These are phyloP conservation scores for Amia ocellicauda DNA, from an alignment of 2,113 vertebrate genomes.

Conservation along the genomic window DNA sequence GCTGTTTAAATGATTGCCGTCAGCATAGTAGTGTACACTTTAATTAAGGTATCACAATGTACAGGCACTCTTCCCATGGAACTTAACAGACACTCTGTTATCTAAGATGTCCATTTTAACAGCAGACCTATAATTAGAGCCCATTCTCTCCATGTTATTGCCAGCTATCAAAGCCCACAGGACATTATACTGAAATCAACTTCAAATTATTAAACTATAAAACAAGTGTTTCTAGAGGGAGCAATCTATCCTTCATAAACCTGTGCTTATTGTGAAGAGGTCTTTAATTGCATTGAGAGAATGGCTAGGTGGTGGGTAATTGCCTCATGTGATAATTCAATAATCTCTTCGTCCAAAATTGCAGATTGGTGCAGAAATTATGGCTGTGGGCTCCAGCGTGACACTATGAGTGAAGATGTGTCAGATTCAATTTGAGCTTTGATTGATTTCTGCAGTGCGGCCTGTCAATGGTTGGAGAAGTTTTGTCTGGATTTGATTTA, in stretches of 20 bases:
- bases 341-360: conserved; percentile 28
- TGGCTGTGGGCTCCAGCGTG: conserved; percentile 37
- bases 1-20: too few species aligned
- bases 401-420: conserved; percentile 49
- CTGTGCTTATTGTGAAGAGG: conserved; percentile 13
- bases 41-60: too few species aligned
- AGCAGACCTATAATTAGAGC: too few species aligned
- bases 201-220: not conserved
- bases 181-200: not conserved
- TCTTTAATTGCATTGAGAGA: conserved; percentile 49
- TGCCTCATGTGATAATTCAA: conserved; percentile 16
- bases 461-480: too few species aligned
- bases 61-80: too few species aligned
- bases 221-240: not conserved
- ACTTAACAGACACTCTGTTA: too few species aligned
- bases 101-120: too few species aligned
- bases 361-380: conserved; percentile 6
- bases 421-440: conserved; percentile 57
- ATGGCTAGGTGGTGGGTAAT: not conserved
- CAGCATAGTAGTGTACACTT: too few species aligned
- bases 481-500: too few species aligned
- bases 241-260: not conserved
- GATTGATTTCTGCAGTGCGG: conserved; percentile 45
- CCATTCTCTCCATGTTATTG: not conserved
- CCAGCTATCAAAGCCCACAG: not conserved